phyloP scores from a whole-genome alignment of 1,140 invertebrate genomes.

The Papilio xuthus region DNA sequence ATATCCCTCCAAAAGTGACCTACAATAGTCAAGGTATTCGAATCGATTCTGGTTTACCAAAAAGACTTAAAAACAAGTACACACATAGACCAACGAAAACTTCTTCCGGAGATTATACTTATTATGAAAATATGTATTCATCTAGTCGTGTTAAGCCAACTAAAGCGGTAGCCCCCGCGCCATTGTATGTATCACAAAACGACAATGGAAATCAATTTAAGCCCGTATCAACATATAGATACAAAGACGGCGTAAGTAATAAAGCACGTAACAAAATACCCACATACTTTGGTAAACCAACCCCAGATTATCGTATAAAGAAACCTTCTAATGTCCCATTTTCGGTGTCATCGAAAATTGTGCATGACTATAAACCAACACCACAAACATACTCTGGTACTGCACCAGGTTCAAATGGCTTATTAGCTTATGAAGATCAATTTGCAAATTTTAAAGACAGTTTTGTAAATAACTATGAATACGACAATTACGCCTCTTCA shows the following conservation, averaged over 20 bases:
- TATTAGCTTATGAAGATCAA: conserved; percentile 60
- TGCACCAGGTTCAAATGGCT: conserved; percentile 41
- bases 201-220: conserved; percentile 55
- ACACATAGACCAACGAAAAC: conserved; percentile 53
- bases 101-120: conserved; percentile 60
- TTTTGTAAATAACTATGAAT: conserved; percentile 66
- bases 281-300: conserved; percentile 55
- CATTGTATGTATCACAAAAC: conserved; percentile 51
- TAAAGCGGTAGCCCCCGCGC: conserved; percentile 40
- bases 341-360: conserved; percentile 63
- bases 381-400: conserved; percentile 54
- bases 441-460: conserved; percentile 64
- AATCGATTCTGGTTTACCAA: conserved; percentile 50
- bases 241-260: conserved; percentile 54
- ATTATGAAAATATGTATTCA: conserved; percentile 71
- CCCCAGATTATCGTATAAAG: conserved; percentile 52
- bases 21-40: conserved; percentile 70
- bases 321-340: conserved; percentile 57
- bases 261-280: conserved; percentile 54
- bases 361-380: conserved; percentile 71
- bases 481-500: conserved; percentile 67
- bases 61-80: conserved; percentile 57
- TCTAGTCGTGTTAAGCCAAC: conserved; percentile 47
- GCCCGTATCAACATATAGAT: conserved; percentile 44
- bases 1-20: conserved; percentile 65